These are phyloP conservation scores for Pachyramphus minor DNA, from an alignment of 2,113 vertebrate genomes.

Conservation along the genomic window DNA sequence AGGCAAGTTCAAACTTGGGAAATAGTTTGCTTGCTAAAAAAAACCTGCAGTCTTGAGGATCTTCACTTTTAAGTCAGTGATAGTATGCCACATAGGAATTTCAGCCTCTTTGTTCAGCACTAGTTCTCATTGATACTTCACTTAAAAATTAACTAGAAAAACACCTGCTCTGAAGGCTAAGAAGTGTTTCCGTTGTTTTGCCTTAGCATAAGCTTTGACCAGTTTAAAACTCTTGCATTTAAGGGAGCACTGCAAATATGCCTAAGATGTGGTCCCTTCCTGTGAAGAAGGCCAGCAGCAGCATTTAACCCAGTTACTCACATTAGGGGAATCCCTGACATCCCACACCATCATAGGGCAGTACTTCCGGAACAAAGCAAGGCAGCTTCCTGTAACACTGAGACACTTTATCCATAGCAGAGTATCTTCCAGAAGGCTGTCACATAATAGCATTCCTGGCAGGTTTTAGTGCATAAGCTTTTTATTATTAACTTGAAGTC, in stretches of 20 bases:
- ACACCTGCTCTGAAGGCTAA: not conserved
- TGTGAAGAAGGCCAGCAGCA: not conserved
- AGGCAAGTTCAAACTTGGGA: not conserved
- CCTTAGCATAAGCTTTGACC: not conserved
- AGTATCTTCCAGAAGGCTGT: not conserved
- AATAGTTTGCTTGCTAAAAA: not conserved
- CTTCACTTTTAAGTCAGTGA: not conserved
- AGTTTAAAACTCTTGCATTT: not conserved
- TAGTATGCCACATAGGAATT: not conserved
- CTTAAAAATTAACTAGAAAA: not conserved
- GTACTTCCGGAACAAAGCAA: not conserved
- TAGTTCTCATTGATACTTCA: not conserved
- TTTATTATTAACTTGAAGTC: not conserved
- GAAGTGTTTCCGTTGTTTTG: not conserved
- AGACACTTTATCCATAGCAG: not conserved
- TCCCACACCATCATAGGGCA: not conserved
- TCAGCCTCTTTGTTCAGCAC: not conserved
- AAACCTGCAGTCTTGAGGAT: not conserved
- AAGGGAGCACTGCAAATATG: not conserved
- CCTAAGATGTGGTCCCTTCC: rapidly evolving
- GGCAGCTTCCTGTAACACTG: not conserved
- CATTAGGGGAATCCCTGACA: not conserved
- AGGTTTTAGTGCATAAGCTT: not conserved
- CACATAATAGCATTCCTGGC: not conserved
- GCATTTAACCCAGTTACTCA: not conserved